Evolutionary conservation across 2,113 vertebrate species (phyloP).

Genomic region (Grammatotria lemairii): DNA sequence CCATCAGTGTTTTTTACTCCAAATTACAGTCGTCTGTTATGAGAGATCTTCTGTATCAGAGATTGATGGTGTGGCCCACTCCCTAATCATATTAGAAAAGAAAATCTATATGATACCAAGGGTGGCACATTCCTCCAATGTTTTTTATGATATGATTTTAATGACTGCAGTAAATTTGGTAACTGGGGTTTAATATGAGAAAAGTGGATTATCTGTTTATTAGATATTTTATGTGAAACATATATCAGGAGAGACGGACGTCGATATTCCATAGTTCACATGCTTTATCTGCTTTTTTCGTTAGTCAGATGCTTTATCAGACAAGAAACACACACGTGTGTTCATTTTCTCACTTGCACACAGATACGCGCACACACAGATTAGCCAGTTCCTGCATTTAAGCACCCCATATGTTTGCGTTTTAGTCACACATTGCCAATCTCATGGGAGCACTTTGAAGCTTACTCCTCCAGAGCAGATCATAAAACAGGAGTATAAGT

Average conservation of each 20-base stretch:
- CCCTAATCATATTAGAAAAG: not conserved
- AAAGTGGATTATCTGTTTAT: constrained; percentile 65
- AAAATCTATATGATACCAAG: not conserved
- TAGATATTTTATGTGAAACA: constrained; percentile 55
- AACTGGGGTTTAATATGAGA: constrained; percentile 8
- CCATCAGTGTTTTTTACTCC: not conserved
- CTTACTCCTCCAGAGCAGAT: constrained; percentile 65
- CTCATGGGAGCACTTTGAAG: constrained; percentile 69
- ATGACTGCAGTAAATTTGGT: constrained; percentile 38
- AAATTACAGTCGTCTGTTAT: not conserved
- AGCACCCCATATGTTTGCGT: constrained; percentile 73
- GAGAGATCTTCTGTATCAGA: not conserved
- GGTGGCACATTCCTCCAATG: not conserved
- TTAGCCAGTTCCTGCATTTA: constrained; percentile 67
- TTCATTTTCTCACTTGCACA: not conserved
- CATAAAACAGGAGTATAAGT: constrained; percentile 69
- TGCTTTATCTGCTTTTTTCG: constrained; percentile 71
- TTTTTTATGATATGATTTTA: not conserved
- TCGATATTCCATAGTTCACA: constrained; percentile 23
- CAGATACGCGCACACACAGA: constrained; percentile 41
- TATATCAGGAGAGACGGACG: constrained; percentile 57
- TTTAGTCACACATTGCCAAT: constrained; percentile 73
- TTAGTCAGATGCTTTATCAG: constrained; percentile 42
- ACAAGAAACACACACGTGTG: not conserved
- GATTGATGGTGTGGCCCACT: not conserved